Percentiles rank a stretch among this genome's conserved stretches.
These are phyloP conservation scores for Diplolepis rosae DNA, from an alignment of 2,888 invertebrate genomes.

Conservation along the genomic window DNA sequence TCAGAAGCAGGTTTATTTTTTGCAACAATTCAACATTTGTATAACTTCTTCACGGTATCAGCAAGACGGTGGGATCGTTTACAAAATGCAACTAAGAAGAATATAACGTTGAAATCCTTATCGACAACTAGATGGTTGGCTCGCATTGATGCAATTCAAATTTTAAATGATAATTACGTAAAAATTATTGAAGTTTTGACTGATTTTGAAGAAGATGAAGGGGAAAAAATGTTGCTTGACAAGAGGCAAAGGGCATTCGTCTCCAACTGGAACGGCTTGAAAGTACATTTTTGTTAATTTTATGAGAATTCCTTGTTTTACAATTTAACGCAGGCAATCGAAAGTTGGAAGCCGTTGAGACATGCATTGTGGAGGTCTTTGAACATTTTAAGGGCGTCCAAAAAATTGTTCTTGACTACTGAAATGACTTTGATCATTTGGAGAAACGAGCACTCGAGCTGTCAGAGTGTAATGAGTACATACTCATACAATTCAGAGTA, in stretches of 20 bases:
- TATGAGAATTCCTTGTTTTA: slow-evolving; percentile 16
- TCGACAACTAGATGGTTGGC: slow-evolving; percentile 36
- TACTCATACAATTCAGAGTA: slow-evolving; percentile 7
- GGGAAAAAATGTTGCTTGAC: slow-evolving; percentile 19
- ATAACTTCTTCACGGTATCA: slow-evolving; percentile 51
- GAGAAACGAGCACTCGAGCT: not conserved
- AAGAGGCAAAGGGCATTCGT: slow-evolving; percentile 31
- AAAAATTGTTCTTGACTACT: not conserved
- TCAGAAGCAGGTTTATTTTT: slow-evolving; percentile 48
- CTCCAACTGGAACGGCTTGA: slow-evolving; percentile 18
- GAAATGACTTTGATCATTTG: not conserved
- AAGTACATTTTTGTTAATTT: slow-evolving; percentile 30
- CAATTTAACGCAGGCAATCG: slow-evolving; percentile 28
- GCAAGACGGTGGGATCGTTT: slow-evolving; percentile 36
- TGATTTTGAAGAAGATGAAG: slow-evolving; percentile 16
- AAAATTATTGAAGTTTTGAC: slow-evolving; percentile 2
- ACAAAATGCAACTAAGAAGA: not conserved
- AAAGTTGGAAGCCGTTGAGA: slow-evolving; percentile 23
- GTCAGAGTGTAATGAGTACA: slow-evolving; percentile 12
- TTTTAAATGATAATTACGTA: slow-evolving; percentile 9
- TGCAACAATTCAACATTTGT: slow-evolving; percentile 52
- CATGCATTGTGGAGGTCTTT: slow-evolving; percentile 1
- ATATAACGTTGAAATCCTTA: slow-evolving; percentile 31
- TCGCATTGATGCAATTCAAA: slow-evolving; percentile 23
- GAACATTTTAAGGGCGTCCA: slow-evolving; percentile 7